Conservation (phyloP, 2,888 invertebrate genomes). For the Netelia fuscicornis region DNA sequence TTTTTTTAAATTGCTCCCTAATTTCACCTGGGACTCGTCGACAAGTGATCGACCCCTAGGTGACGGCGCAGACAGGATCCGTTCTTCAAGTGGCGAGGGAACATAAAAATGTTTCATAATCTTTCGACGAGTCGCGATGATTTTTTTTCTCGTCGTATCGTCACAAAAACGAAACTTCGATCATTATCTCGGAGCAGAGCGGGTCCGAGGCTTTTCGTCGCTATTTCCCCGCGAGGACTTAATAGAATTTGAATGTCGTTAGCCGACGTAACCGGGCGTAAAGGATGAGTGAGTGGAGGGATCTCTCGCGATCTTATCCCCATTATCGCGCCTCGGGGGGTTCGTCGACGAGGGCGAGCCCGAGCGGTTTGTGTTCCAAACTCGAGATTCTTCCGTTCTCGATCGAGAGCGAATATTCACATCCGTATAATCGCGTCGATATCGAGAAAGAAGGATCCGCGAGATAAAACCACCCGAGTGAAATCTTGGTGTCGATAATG, state of each 20-base stretch:
- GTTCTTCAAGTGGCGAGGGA: background rate
- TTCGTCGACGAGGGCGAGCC: conserved; percentile 62
- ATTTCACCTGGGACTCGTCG: background rate
- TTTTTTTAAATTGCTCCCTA: background rate
- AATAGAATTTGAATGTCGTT: conserved; percentile 83
- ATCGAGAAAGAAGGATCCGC: background rate
- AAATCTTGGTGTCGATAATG: background rate
- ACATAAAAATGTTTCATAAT: background rate
- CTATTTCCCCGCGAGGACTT: conserved; percentile 68
- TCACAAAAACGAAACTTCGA: conserved; percentile 38
- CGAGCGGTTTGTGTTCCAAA: conserved; percentile 31
- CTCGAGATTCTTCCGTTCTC: conserved; percentile 21
- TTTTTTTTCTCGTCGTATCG: conserved; percentile 12
- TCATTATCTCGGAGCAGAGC: conserved; percentile 27
- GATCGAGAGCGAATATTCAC: conserved; percentile 23
- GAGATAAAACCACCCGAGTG: background rate
- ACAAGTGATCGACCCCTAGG: background rate
- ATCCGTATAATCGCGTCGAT: conserved; percentile 11
- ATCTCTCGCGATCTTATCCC: conserved; percentile 76
- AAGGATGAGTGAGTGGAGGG: conserved; percentile 70
- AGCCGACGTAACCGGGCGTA: conserved; percentile 82
- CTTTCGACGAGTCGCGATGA: background rate
- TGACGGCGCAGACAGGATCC: background rate
- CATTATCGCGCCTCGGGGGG: conserved; percentile 74
- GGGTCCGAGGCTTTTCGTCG: conserved; percentile 26